A percentile compares a stretch with the other conserved stretches of the same genome.
Evolutionary conservation across 2,113 vertebrate genomes (phyloP).

Genomic region (Amblyopsis rosae): DNA sequence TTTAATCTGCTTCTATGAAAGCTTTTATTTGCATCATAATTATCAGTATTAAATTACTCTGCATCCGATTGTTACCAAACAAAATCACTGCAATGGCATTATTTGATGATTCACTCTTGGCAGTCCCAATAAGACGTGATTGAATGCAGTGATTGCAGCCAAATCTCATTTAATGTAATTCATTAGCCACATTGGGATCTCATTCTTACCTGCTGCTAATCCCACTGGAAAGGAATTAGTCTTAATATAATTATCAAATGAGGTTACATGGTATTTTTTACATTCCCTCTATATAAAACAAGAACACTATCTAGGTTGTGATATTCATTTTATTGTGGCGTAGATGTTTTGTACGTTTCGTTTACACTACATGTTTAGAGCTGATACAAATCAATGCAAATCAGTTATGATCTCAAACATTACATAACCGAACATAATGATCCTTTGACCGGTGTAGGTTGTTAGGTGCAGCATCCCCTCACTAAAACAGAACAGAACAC

Average conservation of each 20-base stretch:
- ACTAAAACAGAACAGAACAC: no score
- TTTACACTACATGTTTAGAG: conserved; percentile 22
- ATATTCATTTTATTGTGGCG: no score
- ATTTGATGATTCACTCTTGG: conserved; percentile 42
- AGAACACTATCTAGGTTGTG: background rate
- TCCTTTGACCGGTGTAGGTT: no score
- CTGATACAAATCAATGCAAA: no score
- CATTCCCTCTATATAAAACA: background rate
- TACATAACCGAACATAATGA: no score
- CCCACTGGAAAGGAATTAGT: conserved; percentile 46
- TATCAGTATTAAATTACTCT: conserved; percentile 46
- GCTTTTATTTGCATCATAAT: conserved; percentile 27
- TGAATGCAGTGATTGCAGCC: conserved; percentile 40
- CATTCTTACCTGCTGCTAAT: conserved; percentile 61
- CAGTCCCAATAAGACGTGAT: conserved; percentile 41
- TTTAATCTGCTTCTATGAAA: conserved; percentile 25
- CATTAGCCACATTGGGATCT: conserved; percentile 46
- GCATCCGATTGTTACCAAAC: conserved; percentile 56
- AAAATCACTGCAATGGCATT: conserved; percentile 48
- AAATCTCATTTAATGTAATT: conserved; percentile 64
- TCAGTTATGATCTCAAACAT: no score
- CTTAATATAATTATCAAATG: conserved; percentile 43
- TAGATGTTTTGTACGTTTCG: background rate
- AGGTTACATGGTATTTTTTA: conserved; percentile 16
- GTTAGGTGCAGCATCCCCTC: no score